Conservation (phyloP, 2,888 invertebrate species). For the Panzeria rudis region DNA sequence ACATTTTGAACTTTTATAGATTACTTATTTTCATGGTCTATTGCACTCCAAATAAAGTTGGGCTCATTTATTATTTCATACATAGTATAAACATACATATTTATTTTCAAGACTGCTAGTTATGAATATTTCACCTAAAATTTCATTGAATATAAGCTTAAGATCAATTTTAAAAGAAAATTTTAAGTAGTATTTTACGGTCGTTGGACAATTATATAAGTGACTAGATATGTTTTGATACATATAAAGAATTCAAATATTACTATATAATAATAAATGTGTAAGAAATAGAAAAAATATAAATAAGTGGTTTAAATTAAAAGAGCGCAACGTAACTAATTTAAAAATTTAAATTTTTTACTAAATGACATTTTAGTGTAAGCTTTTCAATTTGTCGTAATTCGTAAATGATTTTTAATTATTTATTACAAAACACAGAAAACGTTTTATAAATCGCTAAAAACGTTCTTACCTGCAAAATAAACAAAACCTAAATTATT, state of each 20-base stretch:
- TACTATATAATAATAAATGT: not conserved
- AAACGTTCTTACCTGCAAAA: too few relatives aligned
- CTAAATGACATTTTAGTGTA: too few relatives aligned
- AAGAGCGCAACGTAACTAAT: too few relatives aligned
- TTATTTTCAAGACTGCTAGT: not conserved
- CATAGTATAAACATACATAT: not conserved
- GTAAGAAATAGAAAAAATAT: not conserved
- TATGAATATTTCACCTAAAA: slow-evolving; percentile 7
- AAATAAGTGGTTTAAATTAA: too few relatives aligned
- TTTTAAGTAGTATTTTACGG: slow-evolving; percentile 26
- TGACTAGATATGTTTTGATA: too few relatives aligned
- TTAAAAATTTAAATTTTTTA: too few relatives aligned
- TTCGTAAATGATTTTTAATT: too few relatives aligned
- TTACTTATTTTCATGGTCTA: slow-evolving; percentile 65
- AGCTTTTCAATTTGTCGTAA: too few relatives aligned
- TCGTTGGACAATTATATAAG: slow-evolving; percentile 3
- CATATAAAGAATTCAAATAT: not conserved
- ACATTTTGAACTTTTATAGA: not conserved
- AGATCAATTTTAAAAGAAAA: slow-evolving; percentile 24
- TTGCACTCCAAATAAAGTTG: slow-evolving; percentile 36
- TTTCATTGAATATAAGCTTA: slow-evolving; percentile 7
- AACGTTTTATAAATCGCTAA: too few relatives aligned
- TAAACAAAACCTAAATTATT: too few relatives aligned
- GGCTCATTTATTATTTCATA: not conserved
- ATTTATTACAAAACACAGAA: too few relatives aligned